Conservation (phyloP, 2,113 vertebrate genomes). For the Oryzias javanicus region DNA sequence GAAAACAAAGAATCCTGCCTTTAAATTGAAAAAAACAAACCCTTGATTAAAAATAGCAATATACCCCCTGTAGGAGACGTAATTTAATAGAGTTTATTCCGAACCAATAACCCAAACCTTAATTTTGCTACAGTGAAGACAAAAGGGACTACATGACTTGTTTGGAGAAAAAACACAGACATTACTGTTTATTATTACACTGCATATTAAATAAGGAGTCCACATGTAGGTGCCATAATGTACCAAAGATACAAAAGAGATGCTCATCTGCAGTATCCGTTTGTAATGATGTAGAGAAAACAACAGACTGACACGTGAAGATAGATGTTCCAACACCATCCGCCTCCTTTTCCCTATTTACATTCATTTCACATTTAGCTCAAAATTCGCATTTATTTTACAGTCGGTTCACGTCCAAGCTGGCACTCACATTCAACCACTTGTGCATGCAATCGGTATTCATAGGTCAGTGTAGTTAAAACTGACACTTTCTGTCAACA, state of each 20-base stretch:
- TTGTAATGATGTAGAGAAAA: constrained; percentile 38
- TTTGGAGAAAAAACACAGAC: constrained; percentile 22
- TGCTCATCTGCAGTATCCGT: constrained; percentile 41
- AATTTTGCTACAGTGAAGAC: constrained; percentile 21
- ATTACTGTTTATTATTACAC: constrained; percentile 42
- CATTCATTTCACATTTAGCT: constrained; percentile 68
- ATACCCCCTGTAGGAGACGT: constrained; percentile 6
- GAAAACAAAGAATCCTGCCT: too few species aligned
- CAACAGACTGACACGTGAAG: constrained; percentile 56
- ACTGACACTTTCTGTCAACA: constrained; percentile 78
- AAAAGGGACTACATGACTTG: constrained; percentile 3
- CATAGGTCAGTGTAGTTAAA: constrained; percentile 76
- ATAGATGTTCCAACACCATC: constrained; percentile 56
- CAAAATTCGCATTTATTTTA: constrained; percentile 67
- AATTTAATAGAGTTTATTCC: constrained; percentile 47
- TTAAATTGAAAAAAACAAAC: too few species aligned
- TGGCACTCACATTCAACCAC: constrained; percentile 70
- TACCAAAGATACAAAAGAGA: constrained; percentile 26
- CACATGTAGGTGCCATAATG: constrained; percentile 38
- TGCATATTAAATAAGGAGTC: constrained; percentile 40
- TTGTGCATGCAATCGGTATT: constrained; percentile 67
- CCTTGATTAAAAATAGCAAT: too few species aligned
- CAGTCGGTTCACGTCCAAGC: constrained; percentile 69
- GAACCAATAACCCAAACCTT: constrained; percentile 32
- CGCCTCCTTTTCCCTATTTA: constrained; percentile 60